phyloP scores from a whole-genome alignment of 2,888 invertebrate species.

The Mythimna albipuncta region DNA sequence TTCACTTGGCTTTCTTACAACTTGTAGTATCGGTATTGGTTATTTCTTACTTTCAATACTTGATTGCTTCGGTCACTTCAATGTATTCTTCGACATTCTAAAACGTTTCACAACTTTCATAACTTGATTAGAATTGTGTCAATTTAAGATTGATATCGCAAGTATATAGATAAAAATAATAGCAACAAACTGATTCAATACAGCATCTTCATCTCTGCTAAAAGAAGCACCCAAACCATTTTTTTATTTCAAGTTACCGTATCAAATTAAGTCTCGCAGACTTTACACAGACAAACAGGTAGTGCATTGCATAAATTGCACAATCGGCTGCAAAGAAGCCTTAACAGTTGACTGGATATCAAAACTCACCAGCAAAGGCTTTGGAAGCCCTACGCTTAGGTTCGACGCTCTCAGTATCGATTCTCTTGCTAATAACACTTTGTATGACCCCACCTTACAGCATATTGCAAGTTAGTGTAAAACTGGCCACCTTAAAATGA shows the following conservation, averaged over 20 bases:
- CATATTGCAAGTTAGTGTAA: constrained; percentile 1
- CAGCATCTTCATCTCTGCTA: no score
- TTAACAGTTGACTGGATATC: constrained; percentile 69
- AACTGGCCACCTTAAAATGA: neutral
- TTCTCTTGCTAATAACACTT: constrained; percentile 53
- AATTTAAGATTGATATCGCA: no score
- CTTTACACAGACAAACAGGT: constrained; percentile 1
- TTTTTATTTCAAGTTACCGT: neutral
- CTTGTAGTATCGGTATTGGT: constrained; percentile 4
- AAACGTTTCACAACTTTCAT: neutral
- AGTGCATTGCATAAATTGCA: constrained; percentile 40
- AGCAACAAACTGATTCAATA: neutral
- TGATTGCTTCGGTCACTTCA: neutral
- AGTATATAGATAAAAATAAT: neutral
- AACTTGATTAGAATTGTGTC: no score
- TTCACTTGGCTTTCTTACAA: constrained; percentile 25
- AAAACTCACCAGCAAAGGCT: constrained; percentile 68
- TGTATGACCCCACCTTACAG: constrained; percentile 11
- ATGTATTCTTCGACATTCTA: neutral
- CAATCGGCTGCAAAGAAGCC: constrained; percentile 66
- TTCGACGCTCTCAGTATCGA: constrained; percentile 75
- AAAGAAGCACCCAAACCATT: neutral
- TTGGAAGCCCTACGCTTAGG: constrained; percentile 74
- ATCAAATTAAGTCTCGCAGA: neutral
- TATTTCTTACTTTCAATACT: neutral